phyloP scores from a whole-genome alignment of 2,797 vertebrate species.

The Mus minutoides region DNA sequence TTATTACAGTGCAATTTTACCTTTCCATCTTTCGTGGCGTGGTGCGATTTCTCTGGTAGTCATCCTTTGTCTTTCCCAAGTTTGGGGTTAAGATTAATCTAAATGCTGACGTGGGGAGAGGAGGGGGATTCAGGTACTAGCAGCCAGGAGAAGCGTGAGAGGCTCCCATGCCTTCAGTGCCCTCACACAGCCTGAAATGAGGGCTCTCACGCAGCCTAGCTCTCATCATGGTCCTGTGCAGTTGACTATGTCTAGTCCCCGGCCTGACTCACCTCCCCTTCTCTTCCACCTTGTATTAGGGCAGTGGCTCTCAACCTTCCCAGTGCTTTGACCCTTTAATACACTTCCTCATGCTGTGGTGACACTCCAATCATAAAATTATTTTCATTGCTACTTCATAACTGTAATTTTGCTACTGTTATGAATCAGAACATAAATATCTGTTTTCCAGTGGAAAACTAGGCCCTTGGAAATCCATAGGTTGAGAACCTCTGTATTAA shows the following conservation, averaged over 20 bases:
- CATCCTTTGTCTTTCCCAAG: constrained; percentile 72
- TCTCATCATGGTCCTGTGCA: not conserved
- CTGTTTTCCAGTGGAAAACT: not conserved
- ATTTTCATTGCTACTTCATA: too few species aligned
- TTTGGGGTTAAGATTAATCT: constrained; percentile 72
- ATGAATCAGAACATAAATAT: not conserved
- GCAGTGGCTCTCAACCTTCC: not conserved
- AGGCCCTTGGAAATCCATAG: too few species aligned
- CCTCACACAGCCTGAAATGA: not conserved
- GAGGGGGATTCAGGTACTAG: not conserved
- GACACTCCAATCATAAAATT: not conserved
- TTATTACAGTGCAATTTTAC: constrained; percentile 82
- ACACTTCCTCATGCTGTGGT: not conserved
- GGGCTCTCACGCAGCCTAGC: not conserved
- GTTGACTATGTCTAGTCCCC: not conserved
- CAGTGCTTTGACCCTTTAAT: not conserved
- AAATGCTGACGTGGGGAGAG: constrained; percentile 49
- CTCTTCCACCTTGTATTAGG: not conserved
- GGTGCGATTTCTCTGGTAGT: constrained; percentile 68
- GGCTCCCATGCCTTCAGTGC: not conserved
- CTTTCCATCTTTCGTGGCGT: constrained; percentile 68
- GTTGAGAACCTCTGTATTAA: not conserved
- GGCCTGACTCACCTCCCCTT: not conserved
- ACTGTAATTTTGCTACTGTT: not conserved
- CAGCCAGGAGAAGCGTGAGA: constrained; percentile 19